A percentile compares a stretch with the other conserved stretches of the same genome.
Evolutionary conservation across 2,113 vertebrate species (phyloP).

Genomic region (Rhea pennata): DNA sequence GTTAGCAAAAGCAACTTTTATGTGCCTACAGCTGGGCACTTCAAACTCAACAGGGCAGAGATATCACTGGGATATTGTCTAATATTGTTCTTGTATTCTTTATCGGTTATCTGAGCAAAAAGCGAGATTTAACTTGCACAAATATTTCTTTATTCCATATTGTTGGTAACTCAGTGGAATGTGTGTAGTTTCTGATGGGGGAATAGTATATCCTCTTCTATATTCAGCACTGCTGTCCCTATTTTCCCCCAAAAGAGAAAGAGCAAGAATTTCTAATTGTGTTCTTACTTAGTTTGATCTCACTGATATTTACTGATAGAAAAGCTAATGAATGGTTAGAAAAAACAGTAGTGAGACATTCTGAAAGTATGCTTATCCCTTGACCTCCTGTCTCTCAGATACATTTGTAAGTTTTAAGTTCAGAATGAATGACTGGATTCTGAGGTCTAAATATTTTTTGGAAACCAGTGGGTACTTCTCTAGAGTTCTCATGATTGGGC

Average conservation of each 20-base stretch:
- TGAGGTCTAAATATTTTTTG: neutral
- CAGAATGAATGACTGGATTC: neutral
- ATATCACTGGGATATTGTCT: neutral
- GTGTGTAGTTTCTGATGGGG: neutral
- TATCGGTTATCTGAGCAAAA: neutral
- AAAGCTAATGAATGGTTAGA: neutral
- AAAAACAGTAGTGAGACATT: neutral
- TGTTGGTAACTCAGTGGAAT: neutral
- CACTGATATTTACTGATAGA: neutral
- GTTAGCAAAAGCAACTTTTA: neutral
- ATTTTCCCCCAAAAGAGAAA: neutral
- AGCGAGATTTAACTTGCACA: neutral
- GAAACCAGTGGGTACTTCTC: neutral
- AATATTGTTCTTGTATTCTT: neutral
- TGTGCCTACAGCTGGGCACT: neutral
- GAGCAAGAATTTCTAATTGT: neutral
- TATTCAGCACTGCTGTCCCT: neutral
- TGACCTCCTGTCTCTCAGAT: neutral
- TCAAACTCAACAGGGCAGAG: neutral
- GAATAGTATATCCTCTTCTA: neutral
- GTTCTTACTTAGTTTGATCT: neutral
- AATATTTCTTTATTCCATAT: neutral
- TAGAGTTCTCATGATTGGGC: neutral
- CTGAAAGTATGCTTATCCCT: neutral
- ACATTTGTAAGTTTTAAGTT: neutral